A percentile compares a stretch with the other conserved stretches of the same genome.
Conservation (phyloP, 1,140 invertebrate species). For the Calephelis nemesis region DNA sequence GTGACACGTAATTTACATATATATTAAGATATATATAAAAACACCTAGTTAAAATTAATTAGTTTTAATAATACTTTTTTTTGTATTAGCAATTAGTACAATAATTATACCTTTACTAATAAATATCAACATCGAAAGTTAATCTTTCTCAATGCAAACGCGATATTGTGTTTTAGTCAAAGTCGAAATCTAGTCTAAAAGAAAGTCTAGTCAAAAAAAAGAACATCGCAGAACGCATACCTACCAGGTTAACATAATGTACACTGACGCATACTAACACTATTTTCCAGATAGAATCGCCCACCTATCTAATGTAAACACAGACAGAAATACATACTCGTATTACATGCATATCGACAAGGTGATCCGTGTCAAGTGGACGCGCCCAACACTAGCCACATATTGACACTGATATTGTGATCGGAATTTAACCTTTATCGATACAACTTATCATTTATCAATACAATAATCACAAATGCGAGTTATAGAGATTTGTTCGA, state of each 20-base stretch:
- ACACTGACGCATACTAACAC: conserved; percentile 4
- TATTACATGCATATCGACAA: conserved; percentile 19
- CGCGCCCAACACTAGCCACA: conserved; percentile 24
- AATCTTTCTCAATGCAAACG: too few relatives aligned
- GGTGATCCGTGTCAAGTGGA: conserved; percentile 32
- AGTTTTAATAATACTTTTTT: too few relatives aligned
- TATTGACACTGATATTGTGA: conserved; percentile 15
- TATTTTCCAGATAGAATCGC: conserved; percentile 17
- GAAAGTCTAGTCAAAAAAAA: neutral
- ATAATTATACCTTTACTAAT: too few relatives aligned
- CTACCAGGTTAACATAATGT: conserved; percentile 14
- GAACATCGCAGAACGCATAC: neutral
- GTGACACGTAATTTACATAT: too few relatives aligned
- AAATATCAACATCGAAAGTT: too few relatives aligned
- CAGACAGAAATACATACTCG: conserved; percentile 14
- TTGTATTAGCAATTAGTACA: too few relatives aligned
- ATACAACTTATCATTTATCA: conserved; percentile 25
- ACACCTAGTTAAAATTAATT: too few relatives aligned
- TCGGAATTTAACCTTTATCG: conserved; percentile 31
- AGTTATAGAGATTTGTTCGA: neutral
- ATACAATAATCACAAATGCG: conserved; percentile 16
- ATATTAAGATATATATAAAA: too few relatives aligned
- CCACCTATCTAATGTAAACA: conserved; percentile 10
- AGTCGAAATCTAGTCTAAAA: neutral
- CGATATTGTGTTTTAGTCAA: too few relatives aligned